Conservation (phyloP, 2,888 invertebrate genomes). For the Oegoconia quadripuncta region DNA sequence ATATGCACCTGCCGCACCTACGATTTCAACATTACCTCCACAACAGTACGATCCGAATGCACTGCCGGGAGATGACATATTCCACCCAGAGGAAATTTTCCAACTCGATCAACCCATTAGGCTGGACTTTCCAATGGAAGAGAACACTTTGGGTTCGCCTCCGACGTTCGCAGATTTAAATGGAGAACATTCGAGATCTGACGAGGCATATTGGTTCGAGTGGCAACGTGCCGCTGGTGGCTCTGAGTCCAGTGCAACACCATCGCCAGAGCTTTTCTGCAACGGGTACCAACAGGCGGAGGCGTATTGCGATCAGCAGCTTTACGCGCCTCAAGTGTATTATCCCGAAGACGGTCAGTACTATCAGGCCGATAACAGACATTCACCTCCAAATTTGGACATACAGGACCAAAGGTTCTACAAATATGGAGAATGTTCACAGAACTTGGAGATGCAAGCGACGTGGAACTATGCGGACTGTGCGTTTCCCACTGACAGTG, state of each 20-base stretch:
- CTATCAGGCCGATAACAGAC: constrained; percentile 57
- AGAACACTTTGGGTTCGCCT: constrained; percentile 79
- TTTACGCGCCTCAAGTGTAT: constrained; percentile 54
- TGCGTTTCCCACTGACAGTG: constrained; percentile 49
- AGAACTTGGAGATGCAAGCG: constrained; percentile 50
- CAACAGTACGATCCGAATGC: constrained; percentile 79
- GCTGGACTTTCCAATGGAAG: constrained; percentile 79
- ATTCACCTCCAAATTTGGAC: constrained; percentile 52
- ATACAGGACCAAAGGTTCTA: constrained; percentile 60
- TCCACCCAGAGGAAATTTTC: constrained; percentile 88
- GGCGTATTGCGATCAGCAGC: constrained; percentile 60
- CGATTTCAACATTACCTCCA: constrained; percentile 51
- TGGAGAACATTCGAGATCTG: constrained; percentile 83
- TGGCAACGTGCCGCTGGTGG: constrained; percentile 70
- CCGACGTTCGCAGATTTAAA: constrained; percentile 86
- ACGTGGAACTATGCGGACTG: constrained; percentile 66
- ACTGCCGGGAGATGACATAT: constrained; percentile 82
- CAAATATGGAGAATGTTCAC: constrained; percentile 58
- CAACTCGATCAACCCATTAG: constrained; percentile 86
- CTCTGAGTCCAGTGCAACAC: constrained; percentile 74
- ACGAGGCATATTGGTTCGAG: constrained; percentile 80
- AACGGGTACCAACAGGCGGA: constrained; percentile 60
- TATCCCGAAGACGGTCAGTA: constrained; percentile 69
- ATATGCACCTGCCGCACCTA: constrained; percentile 45
- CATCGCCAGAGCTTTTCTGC: constrained; percentile 77